Percentiles rank a stretch among this genome's conserved stretches.
Evolutionary conservation across 1,140 invertebrate genomes (phyloP).

Genomic region (Bombus turneri): DNA sequence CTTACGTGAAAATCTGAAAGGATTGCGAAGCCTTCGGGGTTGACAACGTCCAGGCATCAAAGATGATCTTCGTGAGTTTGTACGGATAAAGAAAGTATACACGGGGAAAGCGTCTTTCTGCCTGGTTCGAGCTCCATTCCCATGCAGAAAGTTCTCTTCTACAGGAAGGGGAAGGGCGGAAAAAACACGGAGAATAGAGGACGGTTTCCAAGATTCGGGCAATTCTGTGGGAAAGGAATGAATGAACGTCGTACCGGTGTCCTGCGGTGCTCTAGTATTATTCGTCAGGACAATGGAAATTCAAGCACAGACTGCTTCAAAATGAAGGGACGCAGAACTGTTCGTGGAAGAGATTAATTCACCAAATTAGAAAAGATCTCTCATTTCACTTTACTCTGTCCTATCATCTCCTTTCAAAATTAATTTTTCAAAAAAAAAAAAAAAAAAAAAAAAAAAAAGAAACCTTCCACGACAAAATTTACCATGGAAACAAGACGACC

Average conservation of each 20-base stretch:
- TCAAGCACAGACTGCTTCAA: slow-evolving; percentile 54
- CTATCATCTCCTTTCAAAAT: background rate
- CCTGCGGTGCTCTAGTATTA: slow-evolving; percentile 71
- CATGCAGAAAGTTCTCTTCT: slow-evolving; percentile 59
- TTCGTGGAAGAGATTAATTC: slow-evolving; percentile 43
- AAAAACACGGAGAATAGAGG: slow-evolving; percentile 75
- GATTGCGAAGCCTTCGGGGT: slow-evolving; percentile 69
- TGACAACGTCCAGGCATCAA: slow-evolving; percentile 50
- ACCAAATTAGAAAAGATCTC: slow-evolving; percentile 58
- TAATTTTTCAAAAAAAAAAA: background rate
- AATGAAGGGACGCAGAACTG: background rate
- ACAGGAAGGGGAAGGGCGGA: slow-evolving; percentile 55
- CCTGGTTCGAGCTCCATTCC: slow-evolving; percentile 55
- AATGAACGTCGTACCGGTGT: slow-evolving; percentile 64
- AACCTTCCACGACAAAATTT: background rate
- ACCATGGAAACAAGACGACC: too few relatives aligned
- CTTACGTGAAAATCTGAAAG: slow-evolving; percentile 71
- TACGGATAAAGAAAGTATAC: slow-evolving; percentile 59
- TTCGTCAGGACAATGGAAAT: slow-evolving; percentile 70
- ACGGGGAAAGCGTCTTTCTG: slow-evolving; percentile 36
- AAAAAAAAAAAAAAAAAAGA: background rate
- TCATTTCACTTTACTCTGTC: background rate
- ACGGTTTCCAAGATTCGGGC: slow-evolving; percentile 76
- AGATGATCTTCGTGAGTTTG: slow-evolving; percentile 56
- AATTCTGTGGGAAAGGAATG: slow-evolving; percentile 78